Percentiles rank a stretch among this genome's conserved stretches.
phyloP scores from a whole-genome alignment of 2,888 invertebrate genomes.

The Zhengitettix transpicula region DNA sequence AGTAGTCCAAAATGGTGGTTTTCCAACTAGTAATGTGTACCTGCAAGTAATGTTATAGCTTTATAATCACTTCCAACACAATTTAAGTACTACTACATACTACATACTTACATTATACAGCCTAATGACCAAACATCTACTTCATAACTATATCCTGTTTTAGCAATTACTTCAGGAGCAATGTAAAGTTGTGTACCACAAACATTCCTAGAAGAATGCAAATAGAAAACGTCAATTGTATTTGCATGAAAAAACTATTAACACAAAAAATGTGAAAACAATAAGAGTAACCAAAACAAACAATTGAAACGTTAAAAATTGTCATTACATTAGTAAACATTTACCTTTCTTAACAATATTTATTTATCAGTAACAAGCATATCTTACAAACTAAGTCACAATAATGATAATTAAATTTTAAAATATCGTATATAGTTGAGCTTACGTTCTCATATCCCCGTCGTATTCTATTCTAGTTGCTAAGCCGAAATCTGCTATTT shows the following conservation, averaged over 20 bases:
- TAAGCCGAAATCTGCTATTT: constrained; percentile 97
- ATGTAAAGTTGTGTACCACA: constrained; percentile 99
- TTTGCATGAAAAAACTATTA: neutral
- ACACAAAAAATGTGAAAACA: no score
- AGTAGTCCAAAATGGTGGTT: constrained; percentile 95
- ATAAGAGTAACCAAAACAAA: no score
- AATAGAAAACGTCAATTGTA: neutral
- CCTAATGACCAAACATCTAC: constrained; percentile 99
- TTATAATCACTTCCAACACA: neutral
- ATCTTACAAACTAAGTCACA: no score
- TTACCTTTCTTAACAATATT: no score
- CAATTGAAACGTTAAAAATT: no score
- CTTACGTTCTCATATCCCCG: constrained; percentile 54
- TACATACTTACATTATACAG: constrained; percentile 64
- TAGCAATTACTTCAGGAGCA: constrained; percentile 92
- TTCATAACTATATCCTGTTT: constrained; percentile 95
- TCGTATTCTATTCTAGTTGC: constrained; percentile 87
- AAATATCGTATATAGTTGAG: neutral
- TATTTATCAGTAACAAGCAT: no score
- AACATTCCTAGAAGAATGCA: constrained; percentile 50
- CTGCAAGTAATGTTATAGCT: constrained; percentile 12
- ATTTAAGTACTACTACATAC: neutral
- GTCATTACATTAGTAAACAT: no score
- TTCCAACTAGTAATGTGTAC: constrained; percentile 89
- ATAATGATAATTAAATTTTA: neutral